Base-by-base conservation (phyloP, 2,797 vertebrate species). In the Geotrypetes seraphini region DNA sequence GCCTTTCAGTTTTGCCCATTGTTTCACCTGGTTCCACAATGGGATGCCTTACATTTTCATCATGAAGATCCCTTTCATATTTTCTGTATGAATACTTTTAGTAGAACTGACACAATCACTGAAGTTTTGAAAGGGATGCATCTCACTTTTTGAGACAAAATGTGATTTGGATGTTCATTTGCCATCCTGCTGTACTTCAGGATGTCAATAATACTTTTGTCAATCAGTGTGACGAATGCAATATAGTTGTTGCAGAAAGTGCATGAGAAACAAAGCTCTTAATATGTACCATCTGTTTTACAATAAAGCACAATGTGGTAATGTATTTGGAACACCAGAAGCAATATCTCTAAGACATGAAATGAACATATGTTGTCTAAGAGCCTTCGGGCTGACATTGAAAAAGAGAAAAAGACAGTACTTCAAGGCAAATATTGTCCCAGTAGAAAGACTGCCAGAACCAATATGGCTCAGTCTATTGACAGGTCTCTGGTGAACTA, bases 351-450 rank as follows among this genome's bases (percentile, higher is more conserved):
- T 83, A 87, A 89, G 86, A 92, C 89, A 90, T 81, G 84, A 85
- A 69, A 87, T 85, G 90, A 96, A 90, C 92, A 95, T 92, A 94
- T 96, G 92, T 92, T 95, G 86, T 85, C 83, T 90, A 79, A 74
- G 80, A 90, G 87, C 91, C 91, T 80, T 83, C 63, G 79, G 92
- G 91, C 90, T 94, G 91, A 93, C 89, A 91, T 75, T 86, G 88
- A 91, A 91, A 91, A 91, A 93, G 87, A 91, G 88, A 88, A 90
- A 90, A n/a, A 91, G 87, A 90, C 85, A 77, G 78, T 79, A 91
- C 90, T 94, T 94, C 88, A 93, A 96, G 91, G 92, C 86, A 90
- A 93, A 89, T 86, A 84, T 83, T 85, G 86, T 94, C 92, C 91
- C 91, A 70, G 75, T 86, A 91, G 90, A 88, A 87, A 82, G 74